Base-by-base conservation (phyloP, 2,888 invertebrate species). In the Nephrotoma flavescens region DNA sequence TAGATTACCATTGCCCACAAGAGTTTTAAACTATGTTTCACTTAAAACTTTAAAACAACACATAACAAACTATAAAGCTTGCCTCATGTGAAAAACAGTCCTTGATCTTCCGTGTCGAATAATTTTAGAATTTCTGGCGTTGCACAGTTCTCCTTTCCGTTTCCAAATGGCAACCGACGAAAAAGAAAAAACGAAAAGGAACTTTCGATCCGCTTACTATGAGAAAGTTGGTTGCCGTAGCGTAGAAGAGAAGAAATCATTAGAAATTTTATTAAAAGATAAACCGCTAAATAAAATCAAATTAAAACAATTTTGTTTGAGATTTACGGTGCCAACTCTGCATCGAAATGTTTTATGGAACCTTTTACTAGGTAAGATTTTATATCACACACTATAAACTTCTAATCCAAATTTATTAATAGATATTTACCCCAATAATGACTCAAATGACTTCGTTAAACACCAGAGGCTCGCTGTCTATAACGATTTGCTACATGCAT, bases 221-320 rank as follows among this genome's bases (percentile, higher is more conserved):
- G 96, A 96, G 91, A 96, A 96, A 92, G 97, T 97, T 11, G 97
- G 97, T 52, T 97, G 97, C 91, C 94, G 96, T 88, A 96, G 96
- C 89, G 96, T 97, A 0, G 97, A 97, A 91, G 97, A 97, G 90
- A 97, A 97, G 91, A 97, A 96, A 92, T 97, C 97, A 0, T 92
- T 98, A 83, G 97, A 98, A 92, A 97, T 97, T 89, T 92, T 98
- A 11, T 92, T 98, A 89, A 97, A 97, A 90, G 97, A 98, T 88
- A 96, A 95, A 89, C 95, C 95, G 12, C 93, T 96, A 91, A 97
- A 97, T 90, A 94, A 94, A 89, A 93, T 93, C 6, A 97, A 97
- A 91, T 90, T 98, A 42, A 95, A 95, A 89, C 96, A 97, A 90
- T 98, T 97, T 90, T 96, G 97, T 89, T 92, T 97, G 86, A 93